Percentiles rank a stretch among this genome's conserved stretches.
These are phyloP conservation scores for Phaethon lepturus DNA, from an alignment of 2,113 vertebrate genomes.

Conservation along the genomic window DNA sequence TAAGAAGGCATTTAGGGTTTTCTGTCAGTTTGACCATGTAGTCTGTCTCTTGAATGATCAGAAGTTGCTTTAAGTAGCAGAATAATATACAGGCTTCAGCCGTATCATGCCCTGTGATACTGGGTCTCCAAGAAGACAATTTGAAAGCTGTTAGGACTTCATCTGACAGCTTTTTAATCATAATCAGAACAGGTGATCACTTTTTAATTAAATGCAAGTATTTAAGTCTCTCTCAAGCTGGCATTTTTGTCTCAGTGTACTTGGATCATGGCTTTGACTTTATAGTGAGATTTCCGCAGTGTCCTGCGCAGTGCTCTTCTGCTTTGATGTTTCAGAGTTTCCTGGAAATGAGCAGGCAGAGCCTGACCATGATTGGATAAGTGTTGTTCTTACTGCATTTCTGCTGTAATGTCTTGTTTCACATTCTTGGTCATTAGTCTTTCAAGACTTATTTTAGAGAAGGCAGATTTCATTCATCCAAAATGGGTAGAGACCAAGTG, in stretches of 20 bases:
- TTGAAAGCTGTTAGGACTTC: neutral
- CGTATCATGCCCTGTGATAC: fast-evolving
- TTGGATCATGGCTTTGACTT: neutral
- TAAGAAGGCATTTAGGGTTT: neutral
- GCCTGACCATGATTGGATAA: neutral
- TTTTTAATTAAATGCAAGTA: neutral
- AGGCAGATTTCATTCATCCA: neutral
- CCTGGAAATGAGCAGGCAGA: neutral
- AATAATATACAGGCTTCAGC: neutral
- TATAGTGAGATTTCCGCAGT: neutral
- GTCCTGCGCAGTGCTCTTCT: neutral
- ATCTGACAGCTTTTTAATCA: neutral
- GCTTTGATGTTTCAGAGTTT: neutral
- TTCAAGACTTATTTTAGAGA: neutral
- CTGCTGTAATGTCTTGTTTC: neutral
- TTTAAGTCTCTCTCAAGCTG: neutral
- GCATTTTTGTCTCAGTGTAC: neutral
- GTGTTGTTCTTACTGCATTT: neutral
- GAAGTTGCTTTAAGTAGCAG: neutral
- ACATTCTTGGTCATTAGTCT: neutral
- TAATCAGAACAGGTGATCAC: neutral
- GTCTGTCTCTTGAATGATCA: neutral
- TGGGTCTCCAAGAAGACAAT: neutral
- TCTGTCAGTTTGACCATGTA: fast-evolving
- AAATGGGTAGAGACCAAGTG: neutral